Base-by-base conservation (phyloP, 2,797 vertebrate species). In the Apogon hyalosoma region DNA sequence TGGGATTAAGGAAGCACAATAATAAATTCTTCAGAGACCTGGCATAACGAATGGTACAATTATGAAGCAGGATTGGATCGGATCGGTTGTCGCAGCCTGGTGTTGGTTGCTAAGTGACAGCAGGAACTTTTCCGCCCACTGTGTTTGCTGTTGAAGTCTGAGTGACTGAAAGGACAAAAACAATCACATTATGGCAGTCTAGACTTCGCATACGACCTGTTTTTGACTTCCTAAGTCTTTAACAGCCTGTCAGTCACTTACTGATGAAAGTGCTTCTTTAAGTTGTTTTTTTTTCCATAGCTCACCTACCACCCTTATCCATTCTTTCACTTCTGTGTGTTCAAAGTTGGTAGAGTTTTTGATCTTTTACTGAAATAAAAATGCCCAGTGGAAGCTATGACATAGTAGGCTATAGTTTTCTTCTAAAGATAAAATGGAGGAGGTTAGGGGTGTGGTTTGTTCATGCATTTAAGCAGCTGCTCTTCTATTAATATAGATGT, bases 41-140 rank as follows among this genome's bases (percentile, higher is more conserved):
- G 81, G 83, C 83, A 71, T 85, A 86, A 87, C 83, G 79, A 90
- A 86, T 80, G 80, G 82, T 61, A 82, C 85, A 86, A 87, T 90
- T 83, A 90, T 73, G 75, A 84, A 71, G 74, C 78, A 63, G 77
- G 77, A 77, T 83, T 52, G 87, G 85, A 87, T 85, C 53, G 69
- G 69, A 81, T 86, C 71, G 65, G 67, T 89, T 83, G 88, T 88
- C 83, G 84, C 83, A 77, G 85, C 72, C 86, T 68, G 71, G 76
- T 80, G 72, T 79, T 42, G 85, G 88, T 92, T 92, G 90, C 90
- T 91, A 84, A 90, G 90, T 90, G 91, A 92, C 91, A 90, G 86
- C 83, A 78, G 87, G 89, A 91, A 90, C 89, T 91, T 91, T 87
- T 81, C 86, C 81, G 42, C 87, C 88, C 85, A 85, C 90, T 62